Evolutionary conservation across 2,113 vertebrate species (phyloP), one percentile per base, ranked within the genome.

Genomic region (Plotosus lineatus): DNA sequence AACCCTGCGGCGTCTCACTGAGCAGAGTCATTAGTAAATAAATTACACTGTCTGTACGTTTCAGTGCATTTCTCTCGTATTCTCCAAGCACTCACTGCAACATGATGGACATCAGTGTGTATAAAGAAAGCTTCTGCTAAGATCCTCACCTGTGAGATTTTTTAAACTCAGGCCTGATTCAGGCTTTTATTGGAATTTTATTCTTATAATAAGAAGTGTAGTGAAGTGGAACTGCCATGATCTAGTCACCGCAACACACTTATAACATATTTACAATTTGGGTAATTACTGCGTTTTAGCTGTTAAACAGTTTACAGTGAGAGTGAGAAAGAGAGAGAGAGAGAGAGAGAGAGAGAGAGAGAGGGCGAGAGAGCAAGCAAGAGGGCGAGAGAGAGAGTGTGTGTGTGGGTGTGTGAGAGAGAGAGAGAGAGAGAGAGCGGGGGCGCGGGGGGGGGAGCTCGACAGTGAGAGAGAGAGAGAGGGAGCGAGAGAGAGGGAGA

Each of bases 251-350:
- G 9, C 72, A 55, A 44, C 17, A 42, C 8, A 42, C 17, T 33
- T 56, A 23, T 19, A 53, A 63, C 75, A 44, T 51, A 28, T 81
- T 80, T 55, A 56, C 68, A 83, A 23, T 63, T 74, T 38, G 33
- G 11, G 48, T 26, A 53, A 53, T 55, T 38, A 38, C 23, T 21
- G 31, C 36, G 46, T 53, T 74, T 38, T 74, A 36, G 28, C 58
- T 63, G 17, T 1, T 11, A 23, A 40, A 66, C 36, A 5, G 9
- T 17, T 38, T 9, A 12, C 1, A 19, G 4, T 38, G 1, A 4
- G 3, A 4, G 61, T 10, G 33, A 65, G 61, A 11, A 33, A 23
- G 60, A 33, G 31, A 19, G 17, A 31, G 6, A 55, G 53, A 46
- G 1, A 46, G 12, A 46, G 44, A 46, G 12, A 2, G 44, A 46